Percentiles rank a stretch among this genome's conserved stretches.
phyloP scores from a whole-genome alignment of 1,140 invertebrate genomes.

The Thaumatotibia leucotreta region DNA sequence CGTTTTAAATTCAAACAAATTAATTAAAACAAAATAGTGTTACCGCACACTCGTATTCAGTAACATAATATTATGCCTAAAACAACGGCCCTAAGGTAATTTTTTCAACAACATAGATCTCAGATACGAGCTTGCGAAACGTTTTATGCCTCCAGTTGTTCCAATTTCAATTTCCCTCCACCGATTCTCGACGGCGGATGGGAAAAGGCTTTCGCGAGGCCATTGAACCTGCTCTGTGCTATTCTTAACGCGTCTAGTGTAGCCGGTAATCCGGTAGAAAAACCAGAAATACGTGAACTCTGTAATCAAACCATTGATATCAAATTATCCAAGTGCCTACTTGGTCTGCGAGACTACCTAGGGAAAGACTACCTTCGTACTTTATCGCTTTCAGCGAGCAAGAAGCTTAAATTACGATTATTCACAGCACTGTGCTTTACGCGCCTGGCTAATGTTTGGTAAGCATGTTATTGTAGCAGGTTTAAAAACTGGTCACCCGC shows the following conservation, averaged over 20 bases:
- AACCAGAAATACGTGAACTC: too few relatives aligned
- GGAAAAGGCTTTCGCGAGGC: background rate
- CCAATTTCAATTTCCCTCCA: constrained; percentile 4
- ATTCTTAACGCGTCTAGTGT: background rate
- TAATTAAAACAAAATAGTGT: background rate
- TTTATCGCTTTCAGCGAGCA: too few relatives aligned
- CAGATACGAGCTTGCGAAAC: background rate
- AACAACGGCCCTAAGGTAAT: background rate
- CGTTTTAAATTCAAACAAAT: background rate
- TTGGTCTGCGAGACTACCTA: too few relatives aligned
- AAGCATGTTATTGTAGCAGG: too few relatives aligned
- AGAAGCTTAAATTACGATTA: too few relatives aligned
- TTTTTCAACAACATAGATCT: background rate
- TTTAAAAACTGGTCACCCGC: too few relatives aligned
- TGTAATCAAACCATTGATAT: too few relatives aligned
- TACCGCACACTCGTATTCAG: background rate
- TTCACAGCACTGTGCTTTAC: too few relatives aligned
- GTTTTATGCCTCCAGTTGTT: background rate
- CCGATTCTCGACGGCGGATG: background rate
- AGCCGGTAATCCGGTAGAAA: too few relatives aligned
- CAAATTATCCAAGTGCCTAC: too few relatives aligned
- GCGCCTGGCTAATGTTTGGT: too few relatives aligned
- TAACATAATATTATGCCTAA: background rate
- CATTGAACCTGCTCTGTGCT: background rate
- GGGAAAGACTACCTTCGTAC: too few relatives aligned